These are phyloP conservation scores for Drosophila seguyi DNA, from an alignment of 1,140 invertebrate genomes.

Conservation along the genomic window DNA sequence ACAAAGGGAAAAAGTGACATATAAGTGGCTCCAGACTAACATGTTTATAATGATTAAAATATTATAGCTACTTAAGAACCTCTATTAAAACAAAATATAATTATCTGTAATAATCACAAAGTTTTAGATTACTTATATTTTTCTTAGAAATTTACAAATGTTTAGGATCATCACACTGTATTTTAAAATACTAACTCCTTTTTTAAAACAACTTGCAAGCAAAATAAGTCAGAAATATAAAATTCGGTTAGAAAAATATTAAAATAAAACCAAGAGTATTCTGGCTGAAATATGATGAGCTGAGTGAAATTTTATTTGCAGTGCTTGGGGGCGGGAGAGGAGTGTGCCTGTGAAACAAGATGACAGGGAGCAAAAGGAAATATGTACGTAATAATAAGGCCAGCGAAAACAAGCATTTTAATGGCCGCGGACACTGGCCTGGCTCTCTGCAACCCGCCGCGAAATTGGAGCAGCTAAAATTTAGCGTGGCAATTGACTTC, in stretches of 20 bases:
- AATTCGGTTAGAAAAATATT: background rate
- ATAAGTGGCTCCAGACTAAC: background rate
- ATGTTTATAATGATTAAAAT: background rate
- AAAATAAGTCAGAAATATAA: too few species aligned
- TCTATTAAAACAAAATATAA: background rate
- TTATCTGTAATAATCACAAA: background rate
- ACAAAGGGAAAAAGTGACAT: conserved; percentile 18
- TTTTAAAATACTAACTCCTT: too few species aligned
- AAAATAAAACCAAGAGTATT: background rate
- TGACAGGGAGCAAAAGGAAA: conserved; percentile 59
- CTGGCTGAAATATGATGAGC: background rate
- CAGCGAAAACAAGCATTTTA: conserved; percentile 75
- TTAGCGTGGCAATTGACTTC: conserved; percentile 73
- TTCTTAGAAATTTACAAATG: too few species aligned
- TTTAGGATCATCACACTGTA: too few species aligned
- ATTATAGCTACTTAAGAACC: background rate
- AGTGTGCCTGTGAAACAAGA: conserved; percentile 22
- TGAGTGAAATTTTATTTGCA: background rate
- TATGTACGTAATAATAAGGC: conserved; percentile 73
- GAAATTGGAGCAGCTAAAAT: conserved; percentile 73
- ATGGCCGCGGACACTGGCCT: conserved; percentile 55
- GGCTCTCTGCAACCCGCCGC: conserved; percentile 26
- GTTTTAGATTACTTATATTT: background rate
- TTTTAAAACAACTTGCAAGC: too few species aligned
- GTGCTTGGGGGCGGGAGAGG: background rate